phyloP scores from a whole-genome alignment of 2,113 vertebrate genomes.

The Girardinichthys multiradiatus region DNA sequence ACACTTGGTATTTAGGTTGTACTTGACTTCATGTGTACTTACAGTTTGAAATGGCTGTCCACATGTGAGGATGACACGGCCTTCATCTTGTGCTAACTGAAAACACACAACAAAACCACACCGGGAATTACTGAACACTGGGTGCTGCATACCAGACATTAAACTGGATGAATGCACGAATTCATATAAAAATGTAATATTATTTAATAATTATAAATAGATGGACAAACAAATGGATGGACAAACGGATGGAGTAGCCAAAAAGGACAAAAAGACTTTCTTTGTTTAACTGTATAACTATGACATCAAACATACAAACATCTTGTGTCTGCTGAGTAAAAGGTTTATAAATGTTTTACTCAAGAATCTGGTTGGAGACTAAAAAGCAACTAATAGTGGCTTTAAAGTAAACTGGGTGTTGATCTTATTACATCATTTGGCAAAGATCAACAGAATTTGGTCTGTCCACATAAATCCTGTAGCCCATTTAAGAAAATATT shows the following conservation, averaged over 20 bases:
- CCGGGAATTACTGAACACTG: background rate
- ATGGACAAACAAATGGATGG: too few relatives aligned
- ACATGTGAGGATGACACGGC: conserved; percentile 87
- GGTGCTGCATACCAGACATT: background rate
- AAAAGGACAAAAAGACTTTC: background rate
- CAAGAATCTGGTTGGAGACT: background rate
- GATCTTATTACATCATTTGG: background rate
- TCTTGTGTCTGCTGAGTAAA: background rate
- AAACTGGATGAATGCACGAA: too few relatives aligned
- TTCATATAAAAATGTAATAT: too few relatives aligned
- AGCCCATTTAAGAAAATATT: background rate
- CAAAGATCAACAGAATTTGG: background rate
- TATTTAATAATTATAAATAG: too few relatives aligned
- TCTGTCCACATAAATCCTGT: background rate
- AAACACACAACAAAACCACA: conserved; percentile 2
- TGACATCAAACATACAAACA: background rate
- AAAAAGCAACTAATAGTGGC: background rate
- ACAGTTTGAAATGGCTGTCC: conserved; percentile 87
- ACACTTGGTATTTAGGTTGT: conserved; percentile 1
- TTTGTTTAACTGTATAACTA: background rate
- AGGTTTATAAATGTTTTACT: background rate
- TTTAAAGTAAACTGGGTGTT: background rate
- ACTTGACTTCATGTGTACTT: conserved; percentile 55
- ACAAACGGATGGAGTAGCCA: background rate
- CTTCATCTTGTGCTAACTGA: conserved; percentile 85